Percentiles rank a stretch among this genome's conserved stretches.
Evolutionary conservation across 2,888 invertebrate genomes (phyloP).

Genomic region (Flexamia atlantica): DNA sequence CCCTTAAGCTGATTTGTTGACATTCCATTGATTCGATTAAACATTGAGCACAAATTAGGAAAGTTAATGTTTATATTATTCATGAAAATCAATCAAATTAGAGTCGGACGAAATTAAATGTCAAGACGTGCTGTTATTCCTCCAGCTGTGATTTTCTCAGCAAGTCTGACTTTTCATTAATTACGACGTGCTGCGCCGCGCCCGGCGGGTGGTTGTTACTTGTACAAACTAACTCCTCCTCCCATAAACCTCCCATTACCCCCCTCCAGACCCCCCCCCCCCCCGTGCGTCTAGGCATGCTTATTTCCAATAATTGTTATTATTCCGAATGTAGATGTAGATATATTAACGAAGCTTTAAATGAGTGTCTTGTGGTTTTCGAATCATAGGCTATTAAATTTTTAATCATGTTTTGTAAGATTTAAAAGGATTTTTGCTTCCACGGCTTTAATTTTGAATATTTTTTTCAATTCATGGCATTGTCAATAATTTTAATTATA

Average conservation of each 20-base stretch:
- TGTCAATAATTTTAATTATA: no score
- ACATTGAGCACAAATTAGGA: no score
- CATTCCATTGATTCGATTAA: no score
- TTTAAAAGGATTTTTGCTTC: no score
- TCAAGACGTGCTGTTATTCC: not conserved
- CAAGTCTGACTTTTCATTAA: constrained; percentile 20
- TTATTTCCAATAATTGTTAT: not conserved
- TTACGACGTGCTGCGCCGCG: not conserved
- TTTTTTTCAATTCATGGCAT: no score
- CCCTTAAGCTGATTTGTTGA: no score
- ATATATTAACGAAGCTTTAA: not conserved
- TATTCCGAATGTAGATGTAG: not conserved
- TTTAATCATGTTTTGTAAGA: no score
- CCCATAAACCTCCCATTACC: not conserved
- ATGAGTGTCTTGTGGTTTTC: not conserved
- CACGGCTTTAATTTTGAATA: no score
- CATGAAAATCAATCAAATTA: not conserved
- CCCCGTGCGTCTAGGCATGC: not conserved
- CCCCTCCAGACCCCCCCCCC: not conserved
- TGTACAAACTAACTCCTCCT: not conserved
- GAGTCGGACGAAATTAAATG: not conserved
- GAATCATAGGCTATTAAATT: not conserved
- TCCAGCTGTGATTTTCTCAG: constrained; percentile 19
- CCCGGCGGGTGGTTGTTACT: not conserved
- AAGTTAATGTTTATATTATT: no score